Base-by-base conservation (phyloP, 2,113 vertebrate genomes). In the Pterocles burchelli region DNA sequence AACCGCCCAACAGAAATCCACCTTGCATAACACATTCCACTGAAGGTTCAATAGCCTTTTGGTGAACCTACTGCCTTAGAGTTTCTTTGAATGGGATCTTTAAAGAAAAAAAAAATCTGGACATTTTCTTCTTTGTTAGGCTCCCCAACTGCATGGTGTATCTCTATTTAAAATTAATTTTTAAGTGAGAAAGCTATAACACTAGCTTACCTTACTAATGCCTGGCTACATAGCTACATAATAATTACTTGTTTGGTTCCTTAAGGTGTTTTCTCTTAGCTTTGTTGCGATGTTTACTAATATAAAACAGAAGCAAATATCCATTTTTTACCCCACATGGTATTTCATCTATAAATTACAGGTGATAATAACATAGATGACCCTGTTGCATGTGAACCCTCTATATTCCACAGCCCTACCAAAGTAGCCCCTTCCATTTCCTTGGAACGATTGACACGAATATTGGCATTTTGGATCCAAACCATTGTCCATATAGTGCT, bases 91-190 rank as follows among this genome's bases (percentile, higher is more conserved):
- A 89, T 85, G 93, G 63, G 93, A 95, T 94, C 95, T 95, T 88
- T 89, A 95, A 89, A 97, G 91, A 93, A 97, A 91, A 96, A 97
- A 96, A 94, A 94, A 94, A 96, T 93, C 77, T 84, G 85, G 85
- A 62, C 84, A 71, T 94, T 95, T 90, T 90, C 85, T 90, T 95
- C 88, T 78, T 85, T 63, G 52, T 67, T 80, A 91, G 62, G 81
- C 87, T 96, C 41, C 49, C 59, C 57, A 85, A 51, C 57, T 70
- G 72, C 61, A 82, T 54, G 85, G 63, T 25, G 29, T 73, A 51
- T 91, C 70, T n/a, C 61, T 75, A 49, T 70, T 86, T 52, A 94
- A 87, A n/a, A 71, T 33, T 29, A 90, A 58, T 90, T 83, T 83
- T 89, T 51, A 91, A 73, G 61, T 46, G 48, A 77, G 76, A 77